Base-by-base conservation (phyloP, 2,888 invertebrate genomes). In the Xanthorhoe spadicearia region DNA sequence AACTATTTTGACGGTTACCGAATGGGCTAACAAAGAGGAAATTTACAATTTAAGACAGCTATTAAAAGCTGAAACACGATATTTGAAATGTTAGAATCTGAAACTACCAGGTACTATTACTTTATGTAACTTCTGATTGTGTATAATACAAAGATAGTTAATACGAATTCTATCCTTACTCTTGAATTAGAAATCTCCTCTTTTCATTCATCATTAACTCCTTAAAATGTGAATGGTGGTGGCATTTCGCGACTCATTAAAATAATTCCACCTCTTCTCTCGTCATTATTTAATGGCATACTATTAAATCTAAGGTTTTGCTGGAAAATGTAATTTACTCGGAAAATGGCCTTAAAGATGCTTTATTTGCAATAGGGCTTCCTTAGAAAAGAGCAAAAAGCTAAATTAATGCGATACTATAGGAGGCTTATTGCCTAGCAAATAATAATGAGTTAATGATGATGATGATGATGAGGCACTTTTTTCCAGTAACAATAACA, bases 241-340 rank as follows among this genome's bases (percentile, higher is more conserved):
- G 15, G 51, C 68, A 71, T 71, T 75, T 66, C 61, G 61, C 73
- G 43, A 50, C 61, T 66, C 62, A 73, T 78, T 80, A 77, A 68
- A 71, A 72, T 75, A 75, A 72, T 71, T 62, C 63, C 62, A 53
- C 23, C 51, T 51, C 46, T 32, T 38, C 51, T 17, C 58, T 71
- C 74, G 68, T 28, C 23, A 73, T 81, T 79, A 76, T 66, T 74
- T 82, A 85, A 85, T 80, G 76, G 77, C 71, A 60, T 19, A 73
- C 72, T 55, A 77, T 77, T 80, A 69, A 68, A 60, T 65, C 8
- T 65, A 61, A 56, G 69, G 60, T 74, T 76, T 76, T 72, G 69
- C 59, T 65, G 68, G 56, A 65, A 77, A 76, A 74, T 66, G 59
- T 55, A 66, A 52, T 53, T 62, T 51, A 68, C 15, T 55, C 61